Percentiles rank a stretch among this genome's conserved stretches.
These are phyloP conservation scores for Leucophenga maculata DNA, from an alignment of 2,888 invertebrate genomes.

Conservation along the genomic window DNA sequence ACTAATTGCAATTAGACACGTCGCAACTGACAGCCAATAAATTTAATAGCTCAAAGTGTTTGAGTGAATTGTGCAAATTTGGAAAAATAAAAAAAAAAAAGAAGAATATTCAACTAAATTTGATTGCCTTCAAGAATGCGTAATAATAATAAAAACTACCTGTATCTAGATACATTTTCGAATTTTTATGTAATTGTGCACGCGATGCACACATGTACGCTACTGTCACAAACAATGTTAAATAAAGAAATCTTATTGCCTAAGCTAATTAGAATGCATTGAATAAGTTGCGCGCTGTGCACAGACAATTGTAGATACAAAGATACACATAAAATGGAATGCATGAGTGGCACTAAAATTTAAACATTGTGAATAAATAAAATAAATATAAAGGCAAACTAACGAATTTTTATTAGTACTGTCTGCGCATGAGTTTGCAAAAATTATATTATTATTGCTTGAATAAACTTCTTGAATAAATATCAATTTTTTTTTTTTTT, in stretches of 20 bases:
- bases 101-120: too few relatives aligned
- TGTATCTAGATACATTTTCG: too few relatives aligned
- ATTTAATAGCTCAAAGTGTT: too few relatives aligned
- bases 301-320: background rate
- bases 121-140: too few relatives aligned
- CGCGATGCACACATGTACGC: background rate
- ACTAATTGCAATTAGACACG: too few relatives aligned
- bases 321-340: background rate
- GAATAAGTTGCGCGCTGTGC: constrained; percentile 34
- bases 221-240: background rate
- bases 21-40: too few relatives aligned
- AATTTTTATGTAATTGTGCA: too few relatives aligned
- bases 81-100: too few relatives aligned
- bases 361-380: too few relatives aligned
- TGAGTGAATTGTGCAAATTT: too few relatives aligned
- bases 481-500: too few relatives aligned
- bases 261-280: constrained; percentile 43
- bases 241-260: background rate
- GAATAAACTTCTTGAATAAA: background rate
- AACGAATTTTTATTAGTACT: constrained; percentile 44
- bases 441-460: constrained; percentile 25
- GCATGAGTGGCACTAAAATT: background rate
- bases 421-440: constrained; percentile 52
- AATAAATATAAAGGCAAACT: background rate
- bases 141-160: too few relatives aligned